phyloP scores from a whole-genome alignment of 2,888 invertebrate species.

The Chirona hameri region DNA sequence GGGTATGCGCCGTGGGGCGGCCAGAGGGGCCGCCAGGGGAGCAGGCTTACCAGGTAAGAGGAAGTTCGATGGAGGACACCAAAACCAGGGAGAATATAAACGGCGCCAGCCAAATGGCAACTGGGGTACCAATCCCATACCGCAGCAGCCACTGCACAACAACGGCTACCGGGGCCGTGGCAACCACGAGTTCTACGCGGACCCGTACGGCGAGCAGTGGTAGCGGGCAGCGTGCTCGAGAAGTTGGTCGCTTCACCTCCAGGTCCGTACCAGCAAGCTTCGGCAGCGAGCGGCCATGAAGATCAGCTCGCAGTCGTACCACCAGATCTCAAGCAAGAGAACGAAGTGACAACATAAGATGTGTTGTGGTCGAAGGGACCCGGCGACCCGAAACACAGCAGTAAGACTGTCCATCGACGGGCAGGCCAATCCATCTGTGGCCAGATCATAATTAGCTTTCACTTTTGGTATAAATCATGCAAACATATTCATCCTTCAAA shows the following conservation, averaged over 20 bases:
- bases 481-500: background rate
- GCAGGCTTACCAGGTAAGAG: conserved; percentile 96
- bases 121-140: conserved; percentile 36
- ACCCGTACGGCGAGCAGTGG: conserved; percentile 9
- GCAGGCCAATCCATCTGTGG: background rate
- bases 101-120: conserved; percentile 74
- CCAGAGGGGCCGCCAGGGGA: conserved; percentile 86
- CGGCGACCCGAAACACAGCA: background rate
- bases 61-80: conserved; percentile 96
- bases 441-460: background rate
- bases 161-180: conserved; percentile 14
- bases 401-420: conserved; percentile 10
- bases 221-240: conserved; percentile 13
- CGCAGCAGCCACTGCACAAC: conserved; percentile 23
- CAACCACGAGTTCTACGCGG: background rate
- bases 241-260: background rate
- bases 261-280: background rate
- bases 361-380: background rate
- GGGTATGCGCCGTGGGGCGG: conserved; percentile 55
- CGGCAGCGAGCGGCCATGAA: background rate
- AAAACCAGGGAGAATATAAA: conserved; percentile 95
- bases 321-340: conserved; percentile 4
- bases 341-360: background rate
- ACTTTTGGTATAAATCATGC: background rate
- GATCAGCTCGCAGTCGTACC: background rate